Evolutionary conservation across 2,113 vertebrate species (phyloP), one percentile per base, ranked within the genome.

Genomic region (Hemichromis elongatus): DNA sequence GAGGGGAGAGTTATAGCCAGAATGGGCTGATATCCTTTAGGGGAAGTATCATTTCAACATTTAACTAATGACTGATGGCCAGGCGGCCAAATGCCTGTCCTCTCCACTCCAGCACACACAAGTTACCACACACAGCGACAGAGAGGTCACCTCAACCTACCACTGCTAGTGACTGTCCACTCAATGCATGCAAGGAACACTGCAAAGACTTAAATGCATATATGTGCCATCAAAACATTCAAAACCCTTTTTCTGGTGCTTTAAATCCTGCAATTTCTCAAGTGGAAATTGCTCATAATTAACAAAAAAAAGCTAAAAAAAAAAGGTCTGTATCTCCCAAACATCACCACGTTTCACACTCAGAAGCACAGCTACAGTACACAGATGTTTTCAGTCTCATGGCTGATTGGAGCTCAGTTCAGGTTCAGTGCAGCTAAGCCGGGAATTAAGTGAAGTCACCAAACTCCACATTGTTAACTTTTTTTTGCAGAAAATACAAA

Each of bases 41-140:
- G 84, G 89, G 84, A 84, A 80, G 82, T 70, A 82, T 80, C 85
- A 77, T 84, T 90, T 93, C 63, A 87, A 86, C 86, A 91, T 90
- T 87, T 90, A 86, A 91, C 88, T 90, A 87, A 90, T 91, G 91
- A 91, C 83, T 91, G 82, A 91, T 91, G 90, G 79, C 50, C 12
- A 40, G 55, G 9, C 68, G 45, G 55, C 84, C 79, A 80, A 83
- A 83, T 73, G 75, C 18, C 45, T 53, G 77, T 85, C 79, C 68
- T 86, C 75, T 75, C 26, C 68, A 50, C 26, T 59, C 9, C 37
- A 30, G 54, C 26, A 66, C 21, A 53, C 73, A 84, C 50, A 82
- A 47, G 68, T 75, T 75, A n/a, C 35, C 57, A 66, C 77, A 77
- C 57, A 40, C 40, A n/a, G 80, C 52, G 70, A 79, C 79, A 86